A percentile compares a stretch with the other conserved stretches of the same genome.
These are phyloP conservation scores for Aegithalos caudatus DNA, from an alignment of 2,113 vertebrate species.

Conservation along the genomic window DNA sequence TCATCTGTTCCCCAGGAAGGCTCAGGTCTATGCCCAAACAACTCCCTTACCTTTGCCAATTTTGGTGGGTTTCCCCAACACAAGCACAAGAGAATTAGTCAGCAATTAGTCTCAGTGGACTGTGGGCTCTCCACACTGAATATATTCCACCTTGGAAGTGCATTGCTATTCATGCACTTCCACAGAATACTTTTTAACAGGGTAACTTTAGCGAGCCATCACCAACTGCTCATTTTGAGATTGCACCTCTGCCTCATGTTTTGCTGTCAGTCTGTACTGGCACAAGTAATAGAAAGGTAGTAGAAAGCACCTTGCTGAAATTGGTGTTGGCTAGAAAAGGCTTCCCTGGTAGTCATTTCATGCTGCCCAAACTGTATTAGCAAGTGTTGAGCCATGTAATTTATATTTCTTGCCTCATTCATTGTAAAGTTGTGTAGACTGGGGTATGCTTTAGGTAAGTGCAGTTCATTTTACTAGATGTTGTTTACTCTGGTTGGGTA, in stretches of 20 bases:
- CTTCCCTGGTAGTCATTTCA: neutral
- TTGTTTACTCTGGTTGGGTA: neutral
- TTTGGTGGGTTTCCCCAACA: neutral
- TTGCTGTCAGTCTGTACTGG: neutral
- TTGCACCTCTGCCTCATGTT: neutral
- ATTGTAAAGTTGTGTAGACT: neutral
- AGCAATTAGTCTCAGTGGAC: neutral
- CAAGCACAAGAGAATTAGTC: neutral
- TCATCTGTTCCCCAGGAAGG: neutral
- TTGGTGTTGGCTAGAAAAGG: neutral
- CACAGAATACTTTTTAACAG: neutral
- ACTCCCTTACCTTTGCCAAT: neutral
- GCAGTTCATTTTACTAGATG: rapidly evolving
- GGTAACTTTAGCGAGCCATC: neutral
- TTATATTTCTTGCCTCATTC: neutral
- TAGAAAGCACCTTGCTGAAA: neutral
- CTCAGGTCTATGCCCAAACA: neutral
- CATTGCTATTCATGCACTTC: neutral
- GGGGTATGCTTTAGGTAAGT: neutral
- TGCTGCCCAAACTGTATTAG: neutral
- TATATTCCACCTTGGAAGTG: neutral
- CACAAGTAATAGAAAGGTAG: neutral
- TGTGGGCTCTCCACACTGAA: neutral
- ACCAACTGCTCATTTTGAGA: neutral
- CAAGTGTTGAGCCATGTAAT: neutral